These are phyloP conservation scores for Zaprionus tsacasi DNA, from an alignment of 1,140 invertebrate genomes.

Conservation along the genomic window DNA sequence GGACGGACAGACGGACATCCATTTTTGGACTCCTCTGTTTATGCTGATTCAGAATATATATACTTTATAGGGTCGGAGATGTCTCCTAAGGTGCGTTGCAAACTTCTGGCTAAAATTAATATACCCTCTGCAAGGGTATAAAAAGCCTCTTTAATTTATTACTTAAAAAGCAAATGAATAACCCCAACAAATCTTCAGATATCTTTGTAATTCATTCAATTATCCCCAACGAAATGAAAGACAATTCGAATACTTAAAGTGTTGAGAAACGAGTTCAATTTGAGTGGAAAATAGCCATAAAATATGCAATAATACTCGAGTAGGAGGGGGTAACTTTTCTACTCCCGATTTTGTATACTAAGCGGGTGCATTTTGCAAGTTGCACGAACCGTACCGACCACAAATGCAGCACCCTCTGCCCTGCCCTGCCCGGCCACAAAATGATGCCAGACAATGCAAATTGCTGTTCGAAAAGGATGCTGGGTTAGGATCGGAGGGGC, in stretches of 20 bases:
- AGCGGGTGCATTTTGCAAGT: slow-evolving; percentile 43
- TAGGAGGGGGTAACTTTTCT: neutral
- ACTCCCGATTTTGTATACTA: slow-evolving; percentile 7
- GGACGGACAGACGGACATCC: too few species aligned
- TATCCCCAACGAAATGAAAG: slow-evolving; percentile 24
- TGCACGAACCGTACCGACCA: slow-evolving; percentile 34
- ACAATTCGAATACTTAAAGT: slow-evolving; percentile 51
- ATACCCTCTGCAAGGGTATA: too few species aligned
- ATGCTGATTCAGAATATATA: too few species aligned
- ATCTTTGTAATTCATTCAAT: slow-evolving; percentile 33
- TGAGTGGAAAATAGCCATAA: slow-evolving; percentile 62
- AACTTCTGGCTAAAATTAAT: too few species aligned
- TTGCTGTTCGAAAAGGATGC: slow-evolving; percentile 27
- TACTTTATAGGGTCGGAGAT: too few species aligned
- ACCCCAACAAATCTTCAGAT: slow-evolving; percentile 60
- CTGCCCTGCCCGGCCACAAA: slow-evolving; percentile 45
- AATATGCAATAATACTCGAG: slow-evolving; percentile 66
- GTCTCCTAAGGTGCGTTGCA: too few species aligned
- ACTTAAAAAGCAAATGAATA: slow-evolving; percentile 19
- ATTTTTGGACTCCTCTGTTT: too few species aligned
- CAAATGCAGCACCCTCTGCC: slow-evolving; percentile 51
- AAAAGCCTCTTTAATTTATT: slow-evolving; percentile 37
- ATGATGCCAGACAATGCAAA: slow-evolving; percentile 67
- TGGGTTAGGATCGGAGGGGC: neutral
- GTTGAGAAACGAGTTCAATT: slow-evolving; percentile 57